These are phyloP conservation scores for Dicentrarchus labrax DNA, from an alignment of 2,113 vertebrate species.

Conservation along the genomic window DNA sequence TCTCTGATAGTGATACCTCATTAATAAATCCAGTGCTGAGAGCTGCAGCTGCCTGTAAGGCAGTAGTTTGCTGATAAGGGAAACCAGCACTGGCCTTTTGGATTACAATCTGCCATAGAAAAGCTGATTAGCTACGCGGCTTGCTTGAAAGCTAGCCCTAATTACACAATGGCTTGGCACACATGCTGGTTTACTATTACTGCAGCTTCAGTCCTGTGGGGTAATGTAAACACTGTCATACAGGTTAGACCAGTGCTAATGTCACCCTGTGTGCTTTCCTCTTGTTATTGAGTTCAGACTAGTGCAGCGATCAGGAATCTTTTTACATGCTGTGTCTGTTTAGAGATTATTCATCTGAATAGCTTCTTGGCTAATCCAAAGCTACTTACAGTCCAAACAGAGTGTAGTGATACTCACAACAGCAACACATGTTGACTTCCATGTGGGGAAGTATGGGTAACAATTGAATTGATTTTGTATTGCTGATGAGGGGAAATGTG, in stretches of 20 bases:
- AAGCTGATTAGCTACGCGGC: conserved; percentile 80
- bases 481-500: neutral
- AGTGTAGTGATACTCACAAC: conserved; percentile 18
- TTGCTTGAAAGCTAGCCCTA: conserved; percentile 72
- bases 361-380: conserved; percentile 50
- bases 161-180: conserved; percentile 69
- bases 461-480: neutral
- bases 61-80: conserved; percentile 71
- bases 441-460: neutral
- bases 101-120: conserved; percentile 78
- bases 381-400: conserved; percentile 45
- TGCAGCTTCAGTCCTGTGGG: conserved; percentile 25
- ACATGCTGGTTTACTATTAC: conserved; percentile 38
- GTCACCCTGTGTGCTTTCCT: neutral
- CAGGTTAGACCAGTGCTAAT: neutral
- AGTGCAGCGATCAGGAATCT: neutral
- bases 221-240: conserved; percentile 23
- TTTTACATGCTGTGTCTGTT: neutral
- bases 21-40: conserved; percentile 70
- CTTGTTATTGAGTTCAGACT: neutral
- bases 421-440: neutral
- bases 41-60: conserved; percentile 59
- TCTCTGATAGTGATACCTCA: conserved; percentile 58
- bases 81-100: conserved; percentile 75
- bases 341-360: conserved; percentile 14